Conservation (phyloP, 2,113 vertebrate species). For the Rhinolophus sinicus region DNA sequence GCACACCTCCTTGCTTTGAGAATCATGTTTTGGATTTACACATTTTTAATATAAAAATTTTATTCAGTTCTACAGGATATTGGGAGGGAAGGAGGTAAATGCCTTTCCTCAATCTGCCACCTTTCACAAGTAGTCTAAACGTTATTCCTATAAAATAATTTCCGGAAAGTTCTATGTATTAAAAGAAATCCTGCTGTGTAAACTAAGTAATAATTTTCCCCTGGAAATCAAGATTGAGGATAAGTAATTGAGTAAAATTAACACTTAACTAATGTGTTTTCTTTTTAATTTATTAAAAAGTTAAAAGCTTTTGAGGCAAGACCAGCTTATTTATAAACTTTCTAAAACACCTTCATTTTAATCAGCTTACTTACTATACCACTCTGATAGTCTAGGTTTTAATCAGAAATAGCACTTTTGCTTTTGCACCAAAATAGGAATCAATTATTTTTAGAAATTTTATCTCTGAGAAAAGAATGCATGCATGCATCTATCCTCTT, state of each 20-base stretch:
- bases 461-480: not conserved
- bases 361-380: not conserved
- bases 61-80: slow-evolving; percentile 43
- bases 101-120: not conserved
- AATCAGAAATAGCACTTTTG: not conserved
- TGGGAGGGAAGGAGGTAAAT: not conserved
- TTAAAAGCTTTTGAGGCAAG: slow-evolving; percentile 1
- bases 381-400: not conserved
- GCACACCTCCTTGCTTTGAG: not conserved
- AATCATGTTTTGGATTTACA: slow-evolving; percentile 17
- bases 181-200: not conserved
- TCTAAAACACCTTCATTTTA: slow-evolving; percentile 1
- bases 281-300: slow-evolving; percentile 57
- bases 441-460: not conserved
- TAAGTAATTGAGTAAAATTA: slow-evolving; percentile 61
- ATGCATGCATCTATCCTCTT: not conserved
- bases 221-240: slow-evolving; percentile 17
- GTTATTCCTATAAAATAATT: slow-evolving; percentile 49
- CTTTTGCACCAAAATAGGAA: not conserved
- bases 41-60: slow-evolving; percentile 9
- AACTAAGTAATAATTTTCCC: slow-evolving; percentile 6
- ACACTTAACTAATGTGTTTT: slow-evolving; percentile 56
- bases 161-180: not conserved
- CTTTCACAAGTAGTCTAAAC: not conserved
- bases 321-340: not conserved